Evolutionary conservation across 2,797 vertebrate species (phyloP), one percentile per base, ranked within the genome.

Genomic region (Spatula clypeata): DNA sequence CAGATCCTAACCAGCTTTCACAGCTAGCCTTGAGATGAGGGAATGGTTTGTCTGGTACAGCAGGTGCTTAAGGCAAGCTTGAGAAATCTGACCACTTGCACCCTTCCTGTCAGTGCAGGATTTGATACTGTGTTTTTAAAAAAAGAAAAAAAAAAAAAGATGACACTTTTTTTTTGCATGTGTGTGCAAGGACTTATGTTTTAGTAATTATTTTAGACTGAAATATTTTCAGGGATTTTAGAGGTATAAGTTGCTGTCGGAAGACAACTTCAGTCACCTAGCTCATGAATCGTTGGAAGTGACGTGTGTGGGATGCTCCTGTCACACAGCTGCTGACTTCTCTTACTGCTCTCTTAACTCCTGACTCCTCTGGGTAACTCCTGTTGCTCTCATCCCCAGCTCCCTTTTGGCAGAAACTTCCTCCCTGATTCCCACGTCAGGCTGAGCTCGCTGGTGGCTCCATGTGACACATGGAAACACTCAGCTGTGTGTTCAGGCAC

Each of bases 371-470:
- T 9, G 64, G 65, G 65, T 32, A 6, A 4, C 47, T 73, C 31
- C 55, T 86, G 47, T 53, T 86, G 73, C 4, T 17, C 13, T 75
- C 23, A 7, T 29, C 31, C 16, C 5, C 10, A 7, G 0, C 20
- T 74, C 29, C 32, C 19, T 76, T 49, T 84, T 27, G 5, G 7
- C 2, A 36, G 2, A 29, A 67, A 31, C 32, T 21, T 34, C 0
- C 26, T 21, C 19, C 20, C 65, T 44, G 31, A 4, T 70, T 83
- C 11, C 40, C 21, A 12, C 4, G 1, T 6, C 14, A 11, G 51
- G 32, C 75, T 72, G 91, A 62, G 69, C 61, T 91, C 23, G 40
- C 75, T 76, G 64, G 17, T 40, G 34, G 23, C 47, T 49, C 86
- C 27, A 26, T 32, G 51, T 24, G 57, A 44, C 88, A n/a, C 55